phyloP scores from a whole-genome alignment of 2,797 vertebrate genomes.

The Semotilus atromaculatus region DNA sequence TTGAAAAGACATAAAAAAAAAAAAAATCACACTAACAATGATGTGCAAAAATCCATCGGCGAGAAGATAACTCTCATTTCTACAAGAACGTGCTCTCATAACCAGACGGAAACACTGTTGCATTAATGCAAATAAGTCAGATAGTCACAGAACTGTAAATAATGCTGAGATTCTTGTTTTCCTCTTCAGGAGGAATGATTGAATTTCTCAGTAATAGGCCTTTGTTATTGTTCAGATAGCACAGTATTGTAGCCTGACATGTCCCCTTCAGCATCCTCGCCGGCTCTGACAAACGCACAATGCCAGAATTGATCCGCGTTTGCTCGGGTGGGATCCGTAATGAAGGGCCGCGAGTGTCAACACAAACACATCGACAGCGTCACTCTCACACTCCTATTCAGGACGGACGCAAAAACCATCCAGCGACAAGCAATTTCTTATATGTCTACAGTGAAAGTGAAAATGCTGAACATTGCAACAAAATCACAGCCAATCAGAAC shows the following conservation, averaged over 20 bases:
- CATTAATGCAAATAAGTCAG: slow-evolving; percentile 15
- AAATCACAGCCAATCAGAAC: neutral
- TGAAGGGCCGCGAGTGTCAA: slow-evolving; percentile 18
- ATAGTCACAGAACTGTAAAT: neutral
- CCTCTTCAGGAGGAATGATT: slow-evolving; percentile 36
- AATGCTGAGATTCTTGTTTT: neutral
- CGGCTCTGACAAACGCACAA: slow-evolving; percentile 27
- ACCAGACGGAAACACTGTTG: neutral
- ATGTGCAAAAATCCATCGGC: neutral
- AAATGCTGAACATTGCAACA: neutral
- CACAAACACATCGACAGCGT: slow-evolving; percentile 31
- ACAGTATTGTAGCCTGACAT: slow-evolving; percentile 19
- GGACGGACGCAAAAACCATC: neutral
- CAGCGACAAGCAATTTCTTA: neutral
- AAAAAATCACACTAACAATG: neutral
- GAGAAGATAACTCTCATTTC: neutral
- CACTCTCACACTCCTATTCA: slow-evolving; percentile 1
- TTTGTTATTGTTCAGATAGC: slow-evolving; percentile 32
- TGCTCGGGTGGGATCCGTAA: slow-evolving; percentile 21
- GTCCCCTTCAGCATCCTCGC: slow-evolving; percentile 16
- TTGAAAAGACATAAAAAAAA: neutral
- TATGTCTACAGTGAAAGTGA: neutral
- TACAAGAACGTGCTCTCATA: neutral
- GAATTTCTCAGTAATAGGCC: slow-evolving; percentile 38
- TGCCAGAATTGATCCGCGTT: slow-evolving; percentile 37